Evolutionary conservation across 2,888 invertebrate species (phyloP), one percentile per base, ranked within the genome.

Genomic region (Argyra leucocephala): DNA sequence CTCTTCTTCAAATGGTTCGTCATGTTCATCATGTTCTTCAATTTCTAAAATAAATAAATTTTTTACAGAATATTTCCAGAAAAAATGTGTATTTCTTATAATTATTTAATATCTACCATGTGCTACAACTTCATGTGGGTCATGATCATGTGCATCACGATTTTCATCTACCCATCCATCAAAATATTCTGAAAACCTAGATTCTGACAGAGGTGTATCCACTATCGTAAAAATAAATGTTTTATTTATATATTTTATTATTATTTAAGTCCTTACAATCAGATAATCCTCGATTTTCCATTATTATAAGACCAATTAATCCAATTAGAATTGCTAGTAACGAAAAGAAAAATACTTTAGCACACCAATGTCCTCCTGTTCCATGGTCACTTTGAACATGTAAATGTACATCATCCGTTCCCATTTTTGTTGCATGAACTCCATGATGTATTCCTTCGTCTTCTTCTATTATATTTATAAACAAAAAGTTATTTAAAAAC

Each of bases 281-380:
- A 63, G 86, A 84, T 58, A 88, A 81, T 57, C 91, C 91, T 75
- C 90, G 85, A 76, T 91, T 88, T 80, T 91, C 90, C 67, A 89
- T 79, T 72, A 91, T 88, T 67, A 91, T 90, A 64, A 92, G 78
- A 66, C 89, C 90, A 75, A 91, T 85, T 66, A 91, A 83, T 62
- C 88, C 86, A 67, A 88, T 78, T 37, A 93, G 83, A 65, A 88
- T 83, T 63, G 87, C 86, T 70, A 92, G 82, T 26, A 93, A 80
- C 1, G 86, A 80, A 75, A 92, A 91, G 79, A 93, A 93, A 72
- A 92, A 84, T 65, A 92, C 82, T 80, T 91, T 91, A 48, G 91
- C 90, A 78, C 90, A 91, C 84, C 90, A 87, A 75, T 91, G 90
- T 37, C 91, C 92, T 60, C 91, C 91, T 21, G 90, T 89, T 61